These are phyloP conservation scores for Zaprionus taronus DNA, from an alignment of 1,140 invertebrate species.

Conservation along the genomic window DNA sequence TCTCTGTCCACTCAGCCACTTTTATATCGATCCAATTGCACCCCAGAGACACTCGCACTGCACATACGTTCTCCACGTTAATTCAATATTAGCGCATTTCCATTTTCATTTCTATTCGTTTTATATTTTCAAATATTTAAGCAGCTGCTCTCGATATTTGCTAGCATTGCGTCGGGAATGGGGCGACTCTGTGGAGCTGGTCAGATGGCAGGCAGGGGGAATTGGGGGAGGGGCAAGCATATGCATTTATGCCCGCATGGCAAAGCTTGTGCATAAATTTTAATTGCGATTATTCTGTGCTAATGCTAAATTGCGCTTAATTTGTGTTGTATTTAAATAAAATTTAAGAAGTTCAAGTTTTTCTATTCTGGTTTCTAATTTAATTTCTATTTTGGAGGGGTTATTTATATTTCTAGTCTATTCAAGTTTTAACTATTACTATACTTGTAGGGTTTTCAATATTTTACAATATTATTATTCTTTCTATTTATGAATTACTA, in stretches of 20 bases:
- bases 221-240: background rate
- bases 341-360: too few species aligned
- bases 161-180: background rate
- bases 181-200: background rate
- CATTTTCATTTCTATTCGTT: slow-evolving; percentile 13
- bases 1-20: background rate
- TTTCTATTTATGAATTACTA: too few species aligned
- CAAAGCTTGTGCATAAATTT: slow-evolving; percentile 3
- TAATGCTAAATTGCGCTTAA: background rate
- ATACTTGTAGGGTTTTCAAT: too few species aligned
- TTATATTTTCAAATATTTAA: slow-evolving; percentile 64
- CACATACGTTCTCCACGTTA: slow-evolving; percentile 24
- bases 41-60: background rate
- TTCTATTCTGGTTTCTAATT: too few species aligned
- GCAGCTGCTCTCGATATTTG: slow-evolving; percentile 41
- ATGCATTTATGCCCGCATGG: slow-evolving; percentile 1
- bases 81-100: slow-evolving; percentile 54
- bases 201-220: background rate
- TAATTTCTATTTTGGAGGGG: too few species aligned
- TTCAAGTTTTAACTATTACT: too few species aligned
- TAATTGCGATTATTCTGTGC: slow-evolving; percentile 2
- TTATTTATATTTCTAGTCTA: too few species aligned
- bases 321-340: too few species aligned
- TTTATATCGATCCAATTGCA: slow-evolving; percentile 47
- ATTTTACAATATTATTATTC: too few species aligned